Evolutionary conservation across 2,888 invertebrate species (phyloP), one percentile per base, ranked within the genome.

Genomic region (Hofmannophila pseudospretella): DNA sequence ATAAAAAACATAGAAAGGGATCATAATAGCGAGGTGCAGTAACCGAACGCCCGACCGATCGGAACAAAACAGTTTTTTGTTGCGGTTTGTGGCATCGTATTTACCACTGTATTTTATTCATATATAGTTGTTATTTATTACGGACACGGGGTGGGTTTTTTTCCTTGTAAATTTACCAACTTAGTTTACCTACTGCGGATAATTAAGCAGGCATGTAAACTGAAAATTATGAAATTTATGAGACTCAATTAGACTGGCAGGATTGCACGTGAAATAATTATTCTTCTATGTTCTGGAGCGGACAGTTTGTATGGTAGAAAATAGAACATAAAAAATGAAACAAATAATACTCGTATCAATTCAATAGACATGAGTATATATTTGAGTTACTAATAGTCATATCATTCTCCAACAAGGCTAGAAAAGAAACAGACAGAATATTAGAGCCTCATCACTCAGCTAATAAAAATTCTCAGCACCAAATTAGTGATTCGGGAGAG

Each of bases 401-500:
- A 16, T 3, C 3, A 16, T 16, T 4, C 4, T 10, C n/a, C 25
- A 25, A 9, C 10, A 8, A n/a, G 25, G 4, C 25, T 25, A 11
- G 12, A 1, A 27, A 12, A 27, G 7, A 10, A 10, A 12, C 8
- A 23, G 7, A 23, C n/a, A 27, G 27, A 10, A 26, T 26, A 27
- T 27, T 27, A 11, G 27, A 27, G n/a, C 11, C 27, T n/a, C 27
- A 11, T 27, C n/a, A 27, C 10, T 14, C 10, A 23, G 14, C 9
- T 14, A 27, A 27, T 26, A 40, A 32, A 31, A 34, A 30, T 12
- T 14, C 31, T 13, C 36, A 11, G 19, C 22, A 13, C 13, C 34
- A 13, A 34, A 34, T 36, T 36, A n/a, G 32, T 40, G 32, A 37
- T 67, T 69, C 51, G 56, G 63, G 57, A 62, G 59, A 57, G 66